Evolutionary conservation across 2,113 vertebrate species (phyloP), one percentile per base, ranked within the genome.

Genomic region (Entelurus aequoreus): DNA sequence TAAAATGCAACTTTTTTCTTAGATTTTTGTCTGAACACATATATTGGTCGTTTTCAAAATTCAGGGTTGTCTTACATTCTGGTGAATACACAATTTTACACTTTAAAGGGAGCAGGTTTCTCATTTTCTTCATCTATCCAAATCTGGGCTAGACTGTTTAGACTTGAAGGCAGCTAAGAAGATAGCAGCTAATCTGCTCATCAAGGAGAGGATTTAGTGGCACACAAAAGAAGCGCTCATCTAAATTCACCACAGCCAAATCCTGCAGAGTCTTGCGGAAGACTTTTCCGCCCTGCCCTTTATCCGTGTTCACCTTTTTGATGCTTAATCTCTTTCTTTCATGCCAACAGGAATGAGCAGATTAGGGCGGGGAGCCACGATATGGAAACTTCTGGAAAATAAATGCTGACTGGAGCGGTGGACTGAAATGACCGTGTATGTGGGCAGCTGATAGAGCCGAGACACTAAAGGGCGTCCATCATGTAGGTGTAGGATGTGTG

Each of bases 281-380:
- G 52, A 66, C 63, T 72, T 66, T 71, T 60, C 56, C 16, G 79
- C 65, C 65, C 38, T 59, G 66, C 72, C 67, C 77, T 77, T 75
- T 76, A 71, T 84, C 48, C 80, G 46, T 83, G 78, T 84, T 85
- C 83, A 84, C 81, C 82, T 84, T 57, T 85, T 84, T 74, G 57
- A 79, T 71, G 72, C 69, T 74, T 86, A 87, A 88, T 88, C 82
- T 79, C 28, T 0, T 57, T 76, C 85, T 87, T 86, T 86, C 80
- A 85, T 84, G 77, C 78, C 69, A 75, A 84, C 76, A 86, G 81
- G 69, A 87, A 77, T 57, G 69, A 71, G 72, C 37, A 75, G 87
- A 87, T 86, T 88, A 85, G 68, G 75, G 68, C 67, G 64, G 76
- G 71, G 71, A 80, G 70, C 76, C 56, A 56, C 68, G 68, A 70